phyloP scores from a whole-genome alignment of 2,797 vertebrate species.

The Cirrhinus molitorella region DNA sequence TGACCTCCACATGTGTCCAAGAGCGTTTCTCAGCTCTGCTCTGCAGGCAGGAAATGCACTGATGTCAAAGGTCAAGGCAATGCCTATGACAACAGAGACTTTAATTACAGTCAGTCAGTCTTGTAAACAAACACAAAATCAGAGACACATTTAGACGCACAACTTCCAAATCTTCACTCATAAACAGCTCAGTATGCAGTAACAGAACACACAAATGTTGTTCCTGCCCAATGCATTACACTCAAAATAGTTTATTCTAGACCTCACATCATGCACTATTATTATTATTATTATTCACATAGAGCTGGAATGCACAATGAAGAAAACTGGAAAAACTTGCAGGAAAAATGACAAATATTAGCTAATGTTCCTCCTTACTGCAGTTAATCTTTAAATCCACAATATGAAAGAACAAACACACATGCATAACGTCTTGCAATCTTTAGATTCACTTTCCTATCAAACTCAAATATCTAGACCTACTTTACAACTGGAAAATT shows the following conservation, averaged over 20 bases:
- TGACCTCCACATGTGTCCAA: slow-evolving; percentile 79
- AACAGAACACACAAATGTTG: not conserved
- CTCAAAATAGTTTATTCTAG: not conserved
- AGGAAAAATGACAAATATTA: not conserved
- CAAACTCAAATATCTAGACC: not conserved
- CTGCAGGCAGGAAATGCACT: slow-evolving; percentile 81
- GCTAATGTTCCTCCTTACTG: not conserved
- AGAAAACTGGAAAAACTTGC: slow-evolving; percentile 26
- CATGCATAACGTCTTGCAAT: not conserved
- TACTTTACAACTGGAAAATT: not conserved
- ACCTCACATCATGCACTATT: slow-evolving; percentile 5
- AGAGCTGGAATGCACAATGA: slow-evolving; percentile 30
- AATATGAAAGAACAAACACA: not conserved
- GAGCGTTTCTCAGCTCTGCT: slow-evolving; percentile 74
- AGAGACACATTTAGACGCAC: slow-evolving; percentile 16
- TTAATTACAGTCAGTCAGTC: slow-evolving; percentile 60
- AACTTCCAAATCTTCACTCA: slow-evolving; percentile 16
- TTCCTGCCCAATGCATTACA: slow-evolving; percentile 12
- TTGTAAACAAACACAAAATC: slow-evolving; percentile 52
- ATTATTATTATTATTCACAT: slow-evolving; percentile 25
- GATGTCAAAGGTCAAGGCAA: slow-evolving; percentile 75
- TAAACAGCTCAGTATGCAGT: not conserved
- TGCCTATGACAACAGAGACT: slow-evolving; percentile 73
- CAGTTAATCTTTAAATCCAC: not conserved
- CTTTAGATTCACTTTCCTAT: not conserved